Percentiles rank a stretch among this genome's conserved stretches.
Conservation (phyloP, 2,113 vertebrate species). For the Paracanthobrama guichenoti region DNA sequence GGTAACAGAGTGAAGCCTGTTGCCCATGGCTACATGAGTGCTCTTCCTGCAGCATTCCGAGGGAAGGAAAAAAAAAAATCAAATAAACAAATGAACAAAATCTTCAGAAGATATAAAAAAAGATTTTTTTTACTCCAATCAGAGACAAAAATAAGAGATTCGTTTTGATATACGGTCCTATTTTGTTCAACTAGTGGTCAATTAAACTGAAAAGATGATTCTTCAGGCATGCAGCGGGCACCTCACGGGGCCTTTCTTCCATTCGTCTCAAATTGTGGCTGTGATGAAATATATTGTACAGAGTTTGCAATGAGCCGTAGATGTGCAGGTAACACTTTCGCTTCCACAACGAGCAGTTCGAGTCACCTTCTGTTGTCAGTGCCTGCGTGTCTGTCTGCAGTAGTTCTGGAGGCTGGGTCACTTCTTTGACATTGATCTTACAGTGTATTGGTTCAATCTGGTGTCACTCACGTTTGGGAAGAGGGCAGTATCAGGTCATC, state of each 20-base stretch:
- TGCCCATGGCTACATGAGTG: constrained; percentile 66
- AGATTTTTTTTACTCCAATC: constrained; percentile 35
- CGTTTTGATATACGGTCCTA: constrained; percentile 24
- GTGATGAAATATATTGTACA: constrained; percentile 36
- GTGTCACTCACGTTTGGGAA: constrained; percentile 40
- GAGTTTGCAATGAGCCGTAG: constrained; percentile 29
- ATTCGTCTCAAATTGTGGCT: background rate
- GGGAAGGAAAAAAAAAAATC: constrained; percentile 51
- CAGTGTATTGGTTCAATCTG: constrained; percentile 73
- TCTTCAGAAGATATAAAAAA: constrained; percentile 39
- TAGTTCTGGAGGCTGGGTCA: constrained; percentile 22
- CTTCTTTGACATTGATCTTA: constrained; percentile 45
- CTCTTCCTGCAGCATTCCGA: constrained; percentile 62
- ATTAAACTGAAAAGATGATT: constrained; percentile 45
- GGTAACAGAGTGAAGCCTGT: constrained; percentile 63
- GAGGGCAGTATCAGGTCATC: constrained; percentile 35
- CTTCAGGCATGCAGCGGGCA: constrained; percentile 80
- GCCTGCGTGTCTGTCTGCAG: constrained; percentile 7
- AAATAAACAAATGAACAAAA: constrained; percentile 40
- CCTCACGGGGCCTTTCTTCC: constrained; percentile 72
- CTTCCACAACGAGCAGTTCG: background rate
- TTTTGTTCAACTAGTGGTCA: constrained; percentile 29
- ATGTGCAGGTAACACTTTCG: constrained; percentile 14
- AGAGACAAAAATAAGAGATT: constrained; percentile 37
- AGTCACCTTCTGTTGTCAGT: background rate